These are phyloP conservation scores for Glyphotaelius pellucidus DNA, from an alignment of 2,888 invertebrate species.

Conservation along the genomic window DNA sequence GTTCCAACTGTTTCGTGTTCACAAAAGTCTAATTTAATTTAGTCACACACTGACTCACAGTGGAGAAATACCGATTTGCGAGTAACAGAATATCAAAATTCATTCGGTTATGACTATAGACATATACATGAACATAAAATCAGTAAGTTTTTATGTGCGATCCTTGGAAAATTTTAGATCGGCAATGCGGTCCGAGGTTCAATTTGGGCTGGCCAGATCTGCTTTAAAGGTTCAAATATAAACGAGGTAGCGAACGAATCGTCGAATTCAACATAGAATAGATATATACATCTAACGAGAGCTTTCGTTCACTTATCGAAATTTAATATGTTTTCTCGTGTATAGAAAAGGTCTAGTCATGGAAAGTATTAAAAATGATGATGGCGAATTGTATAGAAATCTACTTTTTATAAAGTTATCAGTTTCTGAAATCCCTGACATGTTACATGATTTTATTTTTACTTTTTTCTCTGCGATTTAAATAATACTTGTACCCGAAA, in stretches of 20 bases:
- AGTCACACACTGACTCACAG: no score
- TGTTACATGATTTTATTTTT: not conserved
- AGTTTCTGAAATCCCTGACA: not conserved
- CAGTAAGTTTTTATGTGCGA: no score
- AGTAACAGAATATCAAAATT: no score
- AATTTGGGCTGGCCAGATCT: no score
- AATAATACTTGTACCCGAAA: not conserved
- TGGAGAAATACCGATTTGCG: no score
- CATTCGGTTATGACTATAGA: no score
- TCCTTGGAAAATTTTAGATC: no score
- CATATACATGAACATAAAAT: no score
- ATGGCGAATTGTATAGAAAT: not conserved
- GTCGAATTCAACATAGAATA: not conserved
- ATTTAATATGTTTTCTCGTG: conserved; percentile 1
- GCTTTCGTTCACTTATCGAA: not conserved
- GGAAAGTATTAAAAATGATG: not conserved
- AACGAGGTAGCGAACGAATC: not conserved
- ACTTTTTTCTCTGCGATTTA: not conserved
- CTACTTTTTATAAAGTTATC: not conserved
- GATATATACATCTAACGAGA: not conserved
- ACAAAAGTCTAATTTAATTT: no score
- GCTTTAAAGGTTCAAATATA: not conserved
- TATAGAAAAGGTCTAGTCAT: not conserved
- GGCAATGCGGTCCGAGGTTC: no score
- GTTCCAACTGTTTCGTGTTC: no score